Base-by-base conservation (phyloP, 2,888 invertebrate genomes). In the Erebia epiphron region DNA sequence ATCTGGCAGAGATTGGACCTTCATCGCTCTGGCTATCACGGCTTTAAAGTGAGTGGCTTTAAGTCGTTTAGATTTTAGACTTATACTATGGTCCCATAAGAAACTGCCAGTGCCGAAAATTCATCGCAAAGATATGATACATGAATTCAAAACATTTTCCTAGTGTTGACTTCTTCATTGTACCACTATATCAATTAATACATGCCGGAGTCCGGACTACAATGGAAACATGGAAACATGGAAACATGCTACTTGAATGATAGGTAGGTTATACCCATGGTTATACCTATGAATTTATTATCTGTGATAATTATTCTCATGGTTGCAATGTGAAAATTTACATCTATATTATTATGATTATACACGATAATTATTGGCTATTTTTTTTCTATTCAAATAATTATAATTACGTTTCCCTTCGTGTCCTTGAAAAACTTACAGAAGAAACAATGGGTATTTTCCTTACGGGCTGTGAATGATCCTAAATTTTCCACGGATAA, bases 301-400 rank as follows among this genome's bases (percentile, higher is more conserved):
- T 69, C 68, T 66, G 80, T 78, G 80, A 75, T 80, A 81, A 81
- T 80, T 77, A 80, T 81, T 81, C 43, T 14, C 46, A n/a, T 21
- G n/a, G 49, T 43, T 50, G 49, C 58, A 46, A 67, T 60, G 58
- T 58, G 58, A 35, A 35, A 75, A 68, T 78, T 63, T 56, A 26
- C 41, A 63, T 49, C 49, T 58, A 69, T 56, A 56, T 5, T 21
- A 58, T 64, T 64, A 46, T 35, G 46, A 60, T 46, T 60, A 50
- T 41, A 52, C 49, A 26, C 4, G 26, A 26, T 35, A 68, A 68
- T 67, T 61, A 61, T 67, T 60, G 54, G 50, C 46, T n/a, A 21
- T 43, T 41, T n/a, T 16, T 35, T 11, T 52, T 35, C 16, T 35
- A 13, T 35, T 11, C 8, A 35, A 35, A 35, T 7, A 35, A 14